Percentiles rank a stretch among this genome's conserved stretches.
These are phyloP conservation scores for Calameuta filiformis DNA, from an alignment of 2,888 invertebrate genomes.

Conservation along the genomic window DNA sequence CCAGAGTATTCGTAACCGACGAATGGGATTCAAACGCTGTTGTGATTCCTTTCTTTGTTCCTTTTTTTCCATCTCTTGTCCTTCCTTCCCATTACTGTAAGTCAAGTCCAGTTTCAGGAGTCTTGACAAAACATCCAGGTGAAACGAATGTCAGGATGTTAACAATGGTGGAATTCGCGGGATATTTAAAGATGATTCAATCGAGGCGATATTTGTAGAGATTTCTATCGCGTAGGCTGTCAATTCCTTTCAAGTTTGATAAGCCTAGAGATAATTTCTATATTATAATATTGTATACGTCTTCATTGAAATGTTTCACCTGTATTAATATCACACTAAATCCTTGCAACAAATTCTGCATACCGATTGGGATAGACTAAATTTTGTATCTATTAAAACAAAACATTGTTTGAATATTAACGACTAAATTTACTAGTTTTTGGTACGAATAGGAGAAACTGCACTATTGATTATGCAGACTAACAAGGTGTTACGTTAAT, in stretches of 20 bases:
- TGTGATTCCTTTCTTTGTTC: background rate
- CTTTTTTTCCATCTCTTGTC: background rate
- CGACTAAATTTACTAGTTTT: background rate
- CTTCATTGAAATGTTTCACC: background rate
- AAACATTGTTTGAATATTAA: background rate
- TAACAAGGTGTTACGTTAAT: background rate
- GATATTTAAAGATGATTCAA: background rate
- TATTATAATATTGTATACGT: background rate
- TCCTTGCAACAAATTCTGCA: background rate
- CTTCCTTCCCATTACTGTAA: background rate
- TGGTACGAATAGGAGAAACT: background rate
- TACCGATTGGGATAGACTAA: background rate
- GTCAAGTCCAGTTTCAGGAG: background rate
- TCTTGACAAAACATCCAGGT: background rate
- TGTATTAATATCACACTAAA: background rate
- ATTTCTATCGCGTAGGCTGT: background rate
- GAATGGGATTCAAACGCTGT: background rate
- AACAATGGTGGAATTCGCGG: background rate
- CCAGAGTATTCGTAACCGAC: constrained; percentile 16
- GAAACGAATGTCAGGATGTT: background rate
- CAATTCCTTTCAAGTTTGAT: background rate
- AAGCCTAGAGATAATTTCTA: background rate
- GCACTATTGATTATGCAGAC: background rate
- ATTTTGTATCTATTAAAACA: background rate
- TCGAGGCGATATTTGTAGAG: background rate